A percentile compares a stretch with the other conserved stretches of the same genome.
phyloP scores from a whole-genome alignment of 2,888 invertebrate species.

The Hypena proboscidalis region DNA sequence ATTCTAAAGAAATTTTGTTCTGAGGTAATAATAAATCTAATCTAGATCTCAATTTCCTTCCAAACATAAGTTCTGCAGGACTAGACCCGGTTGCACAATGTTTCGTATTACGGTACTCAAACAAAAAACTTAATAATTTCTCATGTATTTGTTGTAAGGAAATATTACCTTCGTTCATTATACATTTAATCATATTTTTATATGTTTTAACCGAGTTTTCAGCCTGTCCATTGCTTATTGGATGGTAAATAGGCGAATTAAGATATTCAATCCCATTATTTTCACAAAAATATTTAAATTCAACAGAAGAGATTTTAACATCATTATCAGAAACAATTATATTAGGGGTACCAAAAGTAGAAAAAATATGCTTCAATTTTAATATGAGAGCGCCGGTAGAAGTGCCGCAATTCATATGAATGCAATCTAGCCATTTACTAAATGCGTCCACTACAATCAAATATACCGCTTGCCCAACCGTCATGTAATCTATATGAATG shows the following conservation, averaged over 20 bases:
- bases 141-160: too few species aligned
- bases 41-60: too few species aligned
- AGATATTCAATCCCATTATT: slow-evolving; percentile 1
- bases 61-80: too few species aligned
- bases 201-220: too few species aligned
- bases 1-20: too few species aligned
- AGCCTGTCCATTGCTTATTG: too few species aligned
- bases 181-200: too few species aligned
- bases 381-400: slow-evolving; percentile 3
- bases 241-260: slow-evolving; percentile 8
- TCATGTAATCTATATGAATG: slow-evolving; percentile 9
- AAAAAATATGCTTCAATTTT: slow-evolving; percentile 6
- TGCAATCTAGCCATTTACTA: slow-evolving; percentile 8
- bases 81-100: too few species aligned
- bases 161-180: too few species aligned
- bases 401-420: slow-evolving; percentile 3
- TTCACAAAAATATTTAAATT: neutral
- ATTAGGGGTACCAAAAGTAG: slow-evolving; percentile 4
- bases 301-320: slow-evolving; percentile 1
- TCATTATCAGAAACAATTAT: slow-evolving; percentile 5
- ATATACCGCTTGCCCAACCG: slow-evolving; percentile 1
- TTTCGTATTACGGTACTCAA: too few species aligned
- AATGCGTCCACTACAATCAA: slow-evolving; percentile 2
- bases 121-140: too few species aligned
- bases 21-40: too few species aligned